phyloP scores from a whole-genome alignment of 2,888 invertebrate genomes.

The Drosophila histrio region DNA sequence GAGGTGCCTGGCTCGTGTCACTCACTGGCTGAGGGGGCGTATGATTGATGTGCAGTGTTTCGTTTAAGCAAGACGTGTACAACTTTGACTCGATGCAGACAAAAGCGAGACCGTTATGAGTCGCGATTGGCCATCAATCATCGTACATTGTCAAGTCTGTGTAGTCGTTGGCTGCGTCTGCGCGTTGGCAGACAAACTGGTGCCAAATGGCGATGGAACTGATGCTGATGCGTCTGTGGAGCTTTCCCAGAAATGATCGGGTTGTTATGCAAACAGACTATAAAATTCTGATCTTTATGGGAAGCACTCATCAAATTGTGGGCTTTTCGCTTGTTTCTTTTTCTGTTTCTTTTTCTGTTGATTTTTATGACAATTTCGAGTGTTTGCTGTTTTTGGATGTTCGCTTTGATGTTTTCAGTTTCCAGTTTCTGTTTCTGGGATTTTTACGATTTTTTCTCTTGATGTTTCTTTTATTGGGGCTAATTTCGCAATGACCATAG shows the following conservation, averaged over 20 bases:
- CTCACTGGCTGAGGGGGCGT: conserved; percentile 51
- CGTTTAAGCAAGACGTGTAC: conserved; percentile 43
- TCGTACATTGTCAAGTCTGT: conserved; percentile 51
- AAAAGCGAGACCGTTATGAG: conserved; percentile 67
- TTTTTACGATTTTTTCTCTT: conserved; percentile 26
- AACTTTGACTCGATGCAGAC: conserved; percentile 48
- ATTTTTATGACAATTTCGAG: conserved; percentile 47
- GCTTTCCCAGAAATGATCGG: conserved; percentile 51
- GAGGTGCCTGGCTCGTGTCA: conserved; percentile 51
- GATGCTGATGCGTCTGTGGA: conserved; percentile 18
- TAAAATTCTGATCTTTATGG: conserved; percentile 69
- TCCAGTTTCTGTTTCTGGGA: conserved; percentile 16
- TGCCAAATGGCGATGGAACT: conserved; percentile 59
- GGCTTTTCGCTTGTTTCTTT: not conserved
- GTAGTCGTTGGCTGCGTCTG: conserved; percentile 34
- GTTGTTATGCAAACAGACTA: conserved; percentile 31
- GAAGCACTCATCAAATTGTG: conserved; percentile 29
- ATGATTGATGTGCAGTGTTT: conserved; percentile 66
- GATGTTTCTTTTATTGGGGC: conserved; percentile 32
- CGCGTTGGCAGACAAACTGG: conserved; percentile 78
- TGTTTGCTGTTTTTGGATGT: conserved; percentile 26
- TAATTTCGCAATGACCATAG: conserved; percentile 45
- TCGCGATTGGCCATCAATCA: conserved; percentile 69
- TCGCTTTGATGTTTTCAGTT: conserved; percentile 25
- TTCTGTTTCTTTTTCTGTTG: not conserved